Base-by-base conservation (phyloP, 2,797 vertebrate species). In the Xerus rutilus region DNA sequence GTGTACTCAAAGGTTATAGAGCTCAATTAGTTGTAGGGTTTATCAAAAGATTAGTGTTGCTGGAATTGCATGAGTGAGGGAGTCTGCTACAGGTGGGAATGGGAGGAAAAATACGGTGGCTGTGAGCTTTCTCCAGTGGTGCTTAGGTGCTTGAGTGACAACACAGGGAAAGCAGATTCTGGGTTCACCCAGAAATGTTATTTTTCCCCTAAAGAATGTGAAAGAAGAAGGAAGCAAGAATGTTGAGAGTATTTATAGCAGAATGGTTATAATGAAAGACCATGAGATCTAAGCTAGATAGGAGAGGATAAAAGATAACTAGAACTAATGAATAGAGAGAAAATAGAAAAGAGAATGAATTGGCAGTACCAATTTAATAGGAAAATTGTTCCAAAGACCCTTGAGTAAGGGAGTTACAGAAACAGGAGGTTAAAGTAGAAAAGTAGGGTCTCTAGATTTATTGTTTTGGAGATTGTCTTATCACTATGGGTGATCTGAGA, bases 11-110 rank as follows among this genome's bases (percentile, higher is more conserved):
- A 86, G 30, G 20, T 23, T 49, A 47, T 4, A 65, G 47, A 92
- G 62, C 81, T 77, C 35, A 52, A 20, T 64, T 86, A 62, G 30
- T 35, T 88, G 7, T 20, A 49, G 18, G 14, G 14, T 89, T 35
- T 96, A 82, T 84, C 32, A 82, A 79, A 95, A 89, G 45, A 77
- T 49, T 12, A 35, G 28, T 30, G 43, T 49, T 65, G 25, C 79
- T 96, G 47, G 73, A 83, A 87, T 35, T 79, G 43, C 35, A 12
- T 12, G 12, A 89, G 79, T 70, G 35, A 89, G 28, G 49, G 69
- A 65, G 57, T 59, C 59, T 84, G 43, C 54, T 54, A 15, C 8
- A 21, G 62, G 25, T 88, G 39, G 54, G 47, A 30, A 30, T 83
- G 43, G 69, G 54, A 72, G 86, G 73, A 3, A 43, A 35, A 62